Conservation (phyloP, 2,797 vertebrate genomes). For the Channa striata region DNA sequence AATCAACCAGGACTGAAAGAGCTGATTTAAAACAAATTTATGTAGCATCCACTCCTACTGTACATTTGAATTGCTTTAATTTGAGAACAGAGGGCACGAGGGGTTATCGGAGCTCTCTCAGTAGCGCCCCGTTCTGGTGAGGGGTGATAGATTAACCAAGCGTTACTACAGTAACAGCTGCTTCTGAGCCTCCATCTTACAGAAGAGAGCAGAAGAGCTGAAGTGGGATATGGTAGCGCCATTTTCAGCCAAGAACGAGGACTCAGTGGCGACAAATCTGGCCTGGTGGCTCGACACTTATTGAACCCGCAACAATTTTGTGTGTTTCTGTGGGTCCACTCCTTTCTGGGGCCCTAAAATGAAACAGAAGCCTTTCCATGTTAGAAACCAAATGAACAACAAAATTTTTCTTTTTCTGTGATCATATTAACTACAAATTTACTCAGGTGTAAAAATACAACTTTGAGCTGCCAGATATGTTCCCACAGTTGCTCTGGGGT, state of each 20-base stretch:
- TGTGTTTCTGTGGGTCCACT: constrained; percentile 7
- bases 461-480: constrained; percentile 15
- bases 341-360: constrained; percentile 24
- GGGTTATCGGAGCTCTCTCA: constrained; percentile 63
- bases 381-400: constrained; percentile 1
- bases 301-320: constrained; percentile 13
- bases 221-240: constrained; percentile 68
- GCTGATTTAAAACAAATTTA: constrained; percentile 47
- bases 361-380: constrained; percentile 4
- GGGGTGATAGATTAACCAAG: constrained; percentile 64
- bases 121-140: constrained; percentile 79
- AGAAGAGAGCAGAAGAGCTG: constrained; percentile 57
- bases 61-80: constrained; percentile 22
- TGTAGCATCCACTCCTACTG: constrained; percentile 29
- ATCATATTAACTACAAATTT: constrained; percentile 44
- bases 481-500: constrained; percentile 37
- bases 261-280: constrained; percentile 23
- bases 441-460: constrained; percentile 37
- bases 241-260: constrained; percentile 69
- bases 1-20: constrained; percentile 52
- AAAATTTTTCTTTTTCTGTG: neutral
- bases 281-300: constrained; percentile 5
- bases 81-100: constrained; percentile 41
- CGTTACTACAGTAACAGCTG: constrained; percentile 80
- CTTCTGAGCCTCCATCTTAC: constrained; percentile 79